Percentiles rank a stretch among this genome's conserved stretches.
phyloP scores from a whole-genome alignment of 2,113 vertebrate genomes.

The Poeciliopsis retropinna region DNA sequence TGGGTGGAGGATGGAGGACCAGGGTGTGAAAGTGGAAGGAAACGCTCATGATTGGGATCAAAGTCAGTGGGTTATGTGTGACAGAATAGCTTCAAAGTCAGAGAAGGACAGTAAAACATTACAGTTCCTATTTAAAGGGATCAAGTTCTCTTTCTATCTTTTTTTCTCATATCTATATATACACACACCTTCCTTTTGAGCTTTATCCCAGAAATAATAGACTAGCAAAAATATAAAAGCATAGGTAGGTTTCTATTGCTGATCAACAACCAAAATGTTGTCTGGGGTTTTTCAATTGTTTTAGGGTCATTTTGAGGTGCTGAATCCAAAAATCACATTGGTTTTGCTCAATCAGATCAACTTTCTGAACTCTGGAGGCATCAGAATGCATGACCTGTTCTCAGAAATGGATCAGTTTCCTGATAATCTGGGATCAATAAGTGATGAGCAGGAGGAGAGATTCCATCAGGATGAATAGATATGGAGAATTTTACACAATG shows the following conservation, averaged over 20 bases:
- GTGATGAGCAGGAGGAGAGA: too few species aligned
- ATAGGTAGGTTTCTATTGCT: background rate
- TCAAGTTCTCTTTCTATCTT: background rate
- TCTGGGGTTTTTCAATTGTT: too few species aligned
- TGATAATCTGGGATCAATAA: too few species aligned
- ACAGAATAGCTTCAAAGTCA: constrained; percentile 1
- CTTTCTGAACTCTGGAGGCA: too few species aligned
- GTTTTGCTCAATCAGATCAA: too few species aligned
- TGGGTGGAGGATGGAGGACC: constrained; percentile 2
- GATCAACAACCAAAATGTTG: too few species aligned
- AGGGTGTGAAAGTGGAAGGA: constrained; percentile 62
- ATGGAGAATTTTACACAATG: too few species aligned
- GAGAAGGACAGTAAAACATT: background rate
- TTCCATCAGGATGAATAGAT: too few species aligned
- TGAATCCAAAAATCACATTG: too few species aligned
- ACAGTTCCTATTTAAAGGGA: background rate
- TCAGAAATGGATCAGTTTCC: too few species aligned
- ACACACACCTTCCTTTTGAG: background rate
- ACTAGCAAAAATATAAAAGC: background rate
- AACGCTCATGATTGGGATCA: constrained; percentile 59
- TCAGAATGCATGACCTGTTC: too few species aligned
- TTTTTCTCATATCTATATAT: background rate
- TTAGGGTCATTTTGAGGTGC: too few species aligned
- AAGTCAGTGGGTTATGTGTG: constrained; percentile 32
- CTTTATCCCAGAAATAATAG: background rate